phyloP scores from a whole-genome alignment of 1,140 invertebrate species.

The Plectrocnemia conspersa region DNA sequence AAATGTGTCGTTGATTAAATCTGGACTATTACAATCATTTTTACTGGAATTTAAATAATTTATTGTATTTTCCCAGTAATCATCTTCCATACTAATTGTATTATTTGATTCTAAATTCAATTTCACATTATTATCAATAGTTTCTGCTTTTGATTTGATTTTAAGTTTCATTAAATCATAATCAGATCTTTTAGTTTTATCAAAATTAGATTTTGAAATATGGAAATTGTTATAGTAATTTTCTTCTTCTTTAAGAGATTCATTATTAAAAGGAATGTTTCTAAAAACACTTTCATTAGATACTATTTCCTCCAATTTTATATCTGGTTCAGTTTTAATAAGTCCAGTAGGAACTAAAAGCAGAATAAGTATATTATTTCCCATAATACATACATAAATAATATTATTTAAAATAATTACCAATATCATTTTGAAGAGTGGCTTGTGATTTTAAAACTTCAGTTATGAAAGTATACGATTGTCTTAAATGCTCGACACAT shows the following conservation, averaged over 20 bases:
- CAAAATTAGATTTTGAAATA: too few species aligned
- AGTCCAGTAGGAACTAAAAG: not conserved
- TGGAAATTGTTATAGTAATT: too few species aligned
- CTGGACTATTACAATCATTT: not conserved
- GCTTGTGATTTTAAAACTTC: slow-evolving; percentile 4
- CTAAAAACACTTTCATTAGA: not conserved
- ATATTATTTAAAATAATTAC: not conserved
- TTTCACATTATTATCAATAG: too few species aligned
- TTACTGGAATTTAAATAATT: not conserved
- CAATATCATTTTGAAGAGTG: slow-evolving; percentile 5
- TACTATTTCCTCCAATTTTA: not conserved
- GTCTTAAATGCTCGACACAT: slow-evolving; percentile 15
- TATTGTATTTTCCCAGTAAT: not conserved
- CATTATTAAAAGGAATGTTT: not conserved
- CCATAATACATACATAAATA: not conserved
- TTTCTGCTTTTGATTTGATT: too few species aligned
- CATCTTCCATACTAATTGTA: slow-evolving; percentile 1
- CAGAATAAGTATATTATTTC: not conserved
- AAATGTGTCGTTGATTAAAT: too few species aligned
- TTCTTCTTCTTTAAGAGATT: too few species aligned
- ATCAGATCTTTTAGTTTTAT: too few species aligned
- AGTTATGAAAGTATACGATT: slow-evolving; percentile 4
- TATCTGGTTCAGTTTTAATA: not conserved
- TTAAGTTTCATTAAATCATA: too few species aligned
- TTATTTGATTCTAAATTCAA: too few species aligned